Percentiles rank a stretch among this genome's conserved stretches.
These are phyloP conservation scores for Eupithecia exiguata DNA, from an alignment of 2,888 invertebrate genomes.

Conservation along the genomic window DNA sequence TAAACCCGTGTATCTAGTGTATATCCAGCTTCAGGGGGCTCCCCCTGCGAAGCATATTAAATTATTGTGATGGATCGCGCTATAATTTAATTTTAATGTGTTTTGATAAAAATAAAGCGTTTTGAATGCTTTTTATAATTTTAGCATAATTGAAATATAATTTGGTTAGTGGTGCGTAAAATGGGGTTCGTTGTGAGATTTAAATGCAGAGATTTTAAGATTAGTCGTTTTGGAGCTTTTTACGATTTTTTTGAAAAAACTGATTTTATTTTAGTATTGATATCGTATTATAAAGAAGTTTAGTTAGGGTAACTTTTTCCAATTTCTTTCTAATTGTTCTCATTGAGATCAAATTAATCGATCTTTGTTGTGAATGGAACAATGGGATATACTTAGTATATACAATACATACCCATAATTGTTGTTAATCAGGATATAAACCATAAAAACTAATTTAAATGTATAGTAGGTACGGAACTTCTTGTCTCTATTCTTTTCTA, in stretches of 20 bases:
- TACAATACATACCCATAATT: background rate
- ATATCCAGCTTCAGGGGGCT: conserved; percentile 37
- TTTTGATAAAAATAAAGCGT: conserved; percentile 73
- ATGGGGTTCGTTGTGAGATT: conserved; percentile 42
- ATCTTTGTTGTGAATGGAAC: background rate
- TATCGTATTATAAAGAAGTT: background rate
- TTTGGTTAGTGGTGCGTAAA: conserved; percentile 48
- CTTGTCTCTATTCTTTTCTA: background rate
- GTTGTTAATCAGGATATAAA: background rate
- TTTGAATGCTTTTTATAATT: conserved; percentile 51
- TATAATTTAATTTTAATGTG: conserved; percentile 81
- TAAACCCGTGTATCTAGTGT: conserved; percentile 66
- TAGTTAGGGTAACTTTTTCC: background rate
- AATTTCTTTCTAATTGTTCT: background rate
- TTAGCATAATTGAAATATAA: conserved; percentile 57
- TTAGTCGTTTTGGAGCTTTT: conserved; percentile 27
- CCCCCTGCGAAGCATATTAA: conserved; percentile 67
- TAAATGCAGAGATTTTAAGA: conserved; percentile 40
- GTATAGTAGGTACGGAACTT: background rate
- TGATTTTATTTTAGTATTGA: conserved; percentile 3
- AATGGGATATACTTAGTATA: background rate
- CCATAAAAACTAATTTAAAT: background rate
- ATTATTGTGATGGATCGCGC: conserved; percentile 79
- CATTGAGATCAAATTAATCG: background rate
- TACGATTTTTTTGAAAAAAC: background rate